Conservation (phyloP, 2,797 vertebrate species). For the Catamblyrhynchus diadema region DNA sequence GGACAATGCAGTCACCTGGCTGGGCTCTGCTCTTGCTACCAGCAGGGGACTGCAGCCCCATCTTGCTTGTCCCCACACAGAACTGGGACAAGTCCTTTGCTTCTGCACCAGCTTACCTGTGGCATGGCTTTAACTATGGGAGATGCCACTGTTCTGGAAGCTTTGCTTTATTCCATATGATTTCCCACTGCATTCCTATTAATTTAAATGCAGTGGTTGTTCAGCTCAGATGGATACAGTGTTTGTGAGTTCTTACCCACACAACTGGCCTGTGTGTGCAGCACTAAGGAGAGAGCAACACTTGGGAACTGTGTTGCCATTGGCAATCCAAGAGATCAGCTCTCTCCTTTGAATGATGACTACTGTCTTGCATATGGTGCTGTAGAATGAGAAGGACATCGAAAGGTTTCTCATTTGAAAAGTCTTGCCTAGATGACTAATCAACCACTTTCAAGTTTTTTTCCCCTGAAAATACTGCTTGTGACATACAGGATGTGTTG, state of each 20-base stretch:
- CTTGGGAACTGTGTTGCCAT: neutral
- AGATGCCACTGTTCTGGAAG: neutral
- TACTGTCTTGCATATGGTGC: neutral
- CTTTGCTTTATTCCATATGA: neutral
- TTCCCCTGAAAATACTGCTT: neutral
- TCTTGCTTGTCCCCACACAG: rapidly evolving
- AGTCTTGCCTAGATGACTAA: neutral
- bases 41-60: neutral
- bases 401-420: neutral
- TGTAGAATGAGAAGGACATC: neutral
- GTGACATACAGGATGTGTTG: neutral
- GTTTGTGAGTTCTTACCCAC: neutral
- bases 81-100: neutral
- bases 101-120: neutral
- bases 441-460: neutral
- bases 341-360: neutral
- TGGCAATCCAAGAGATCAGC: neutral
- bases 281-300: neutral
- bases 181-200: neutral
- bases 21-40: neutral
- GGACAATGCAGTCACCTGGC: rapidly evolving
- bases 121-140: neutral
- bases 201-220: neutral
- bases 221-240: neutral
- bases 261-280: neutral